phyloP scores from a whole-genome alignment of 2,888 invertebrate genomes.

The Drosophila suboccidentalis region DNA sequence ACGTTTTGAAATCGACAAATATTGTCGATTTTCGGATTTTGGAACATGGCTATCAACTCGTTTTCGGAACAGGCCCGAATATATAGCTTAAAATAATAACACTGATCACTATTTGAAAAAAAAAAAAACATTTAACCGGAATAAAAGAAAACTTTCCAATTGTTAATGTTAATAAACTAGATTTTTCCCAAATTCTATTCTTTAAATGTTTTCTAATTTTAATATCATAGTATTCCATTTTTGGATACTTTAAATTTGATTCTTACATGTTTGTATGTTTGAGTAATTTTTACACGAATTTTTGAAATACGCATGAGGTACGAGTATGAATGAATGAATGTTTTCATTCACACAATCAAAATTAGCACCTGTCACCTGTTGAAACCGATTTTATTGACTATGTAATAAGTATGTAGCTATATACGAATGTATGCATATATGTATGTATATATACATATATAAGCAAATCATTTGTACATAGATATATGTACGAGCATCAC shows the following conservation, averaged over 20 bases:
- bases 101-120: too few species aligned
- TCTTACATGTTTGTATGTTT: not conserved
- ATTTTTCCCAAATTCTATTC: not conserved
- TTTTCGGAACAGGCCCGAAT: too few species aligned
- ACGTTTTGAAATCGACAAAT: too few species aligned
- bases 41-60: too few species aligned
- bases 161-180: not conserved
- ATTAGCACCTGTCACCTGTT: not conserved
- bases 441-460: too few species aligned
- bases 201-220: not conserved
- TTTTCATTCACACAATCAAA: conserved; percentile 1
- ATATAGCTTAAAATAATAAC: too few species aligned
- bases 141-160: not conserved
- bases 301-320: not conserved
- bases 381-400: not conserved
- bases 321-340: conserved; percentile 2
- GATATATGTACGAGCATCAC: not conserved
- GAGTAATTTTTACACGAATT: not conserved
- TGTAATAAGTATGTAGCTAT: not conserved
- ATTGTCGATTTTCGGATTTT: too few species aligned
- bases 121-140: too few species aligned
- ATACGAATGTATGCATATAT: not conserved
- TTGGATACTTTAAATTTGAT: not conserved
- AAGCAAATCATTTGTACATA: not conserved
- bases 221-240: not conserved